phyloP scores from a whole-genome alignment of 1,140 invertebrate genomes.

The Lepidurus apus region DNA sequence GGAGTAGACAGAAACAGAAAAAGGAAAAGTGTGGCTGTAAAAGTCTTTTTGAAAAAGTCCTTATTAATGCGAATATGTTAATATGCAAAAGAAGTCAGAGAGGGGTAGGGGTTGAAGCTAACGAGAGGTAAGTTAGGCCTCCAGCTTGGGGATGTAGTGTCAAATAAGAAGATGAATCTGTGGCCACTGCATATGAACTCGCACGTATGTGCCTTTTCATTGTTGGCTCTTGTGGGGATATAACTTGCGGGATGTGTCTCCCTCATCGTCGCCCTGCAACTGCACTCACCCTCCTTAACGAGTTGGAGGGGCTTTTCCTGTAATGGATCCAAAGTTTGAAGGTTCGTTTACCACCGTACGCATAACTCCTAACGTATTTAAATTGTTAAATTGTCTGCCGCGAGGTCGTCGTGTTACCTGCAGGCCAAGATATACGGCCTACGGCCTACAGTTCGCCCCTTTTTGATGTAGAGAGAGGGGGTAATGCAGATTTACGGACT shows the following conservation, averaged over 20 bases:
- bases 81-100: background rate
- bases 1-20: background rate
- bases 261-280: background rate
- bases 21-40: background rate
- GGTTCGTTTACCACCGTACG: too few species aligned
- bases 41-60: background rate
- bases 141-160: background rate
- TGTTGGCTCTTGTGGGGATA: too few species aligned
- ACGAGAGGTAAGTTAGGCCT: background rate
- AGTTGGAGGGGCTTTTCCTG: too few species aligned
- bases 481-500: too few species aligned
- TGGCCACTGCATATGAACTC: constrained; percentile 18
- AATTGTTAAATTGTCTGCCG: too few species aligned
- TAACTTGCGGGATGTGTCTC: background rate
- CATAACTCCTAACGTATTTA: too few species aligned
- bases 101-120: background rate
- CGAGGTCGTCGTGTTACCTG: too few species aligned
- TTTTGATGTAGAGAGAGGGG: too few species aligned
- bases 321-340: too few species aligned
- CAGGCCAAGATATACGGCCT: too few species aligned
- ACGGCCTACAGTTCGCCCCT: too few species aligned
- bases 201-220: background rate
- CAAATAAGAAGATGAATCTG: background rate
- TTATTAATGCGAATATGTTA: constrained; percentile 2
- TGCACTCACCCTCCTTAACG: too few species aligned